These are phyloP conservation scores for Nasonia longicornis DNA, from an alignment of 1,140 invertebrate species.

Conservation along the genomic window DNA sequence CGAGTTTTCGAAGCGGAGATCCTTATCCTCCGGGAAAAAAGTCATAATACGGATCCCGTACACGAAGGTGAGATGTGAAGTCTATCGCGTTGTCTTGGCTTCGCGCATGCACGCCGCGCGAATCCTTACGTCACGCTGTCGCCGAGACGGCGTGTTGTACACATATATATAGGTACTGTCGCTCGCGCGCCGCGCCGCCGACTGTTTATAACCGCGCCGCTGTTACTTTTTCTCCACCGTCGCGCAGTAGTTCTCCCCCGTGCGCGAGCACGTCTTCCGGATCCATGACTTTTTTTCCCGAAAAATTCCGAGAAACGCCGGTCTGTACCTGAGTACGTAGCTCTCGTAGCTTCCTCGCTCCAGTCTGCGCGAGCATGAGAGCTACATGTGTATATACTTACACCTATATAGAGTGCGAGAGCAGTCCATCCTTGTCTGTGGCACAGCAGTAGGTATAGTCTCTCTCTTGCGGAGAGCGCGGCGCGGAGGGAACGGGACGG, in stretches of 20 bases:
- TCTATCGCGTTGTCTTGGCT: neutral
- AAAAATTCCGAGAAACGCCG: neutral
- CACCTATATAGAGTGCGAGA: neutral
- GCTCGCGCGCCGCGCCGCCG: too few species aligned
- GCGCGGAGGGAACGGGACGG: neutral
- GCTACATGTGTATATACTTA: too few species aligned
- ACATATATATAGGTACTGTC: too few species aligned
- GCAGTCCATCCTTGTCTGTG: neutral
- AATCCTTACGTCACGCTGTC: constrained; percentile 27
- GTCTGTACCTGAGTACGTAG: neutral
- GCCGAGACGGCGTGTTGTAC: neutral
- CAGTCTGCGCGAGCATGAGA: too few species aligned
- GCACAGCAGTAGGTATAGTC: neutral
- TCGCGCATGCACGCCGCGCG: neutral
- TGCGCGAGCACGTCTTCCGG: neutral
- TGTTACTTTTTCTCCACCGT: neutral
- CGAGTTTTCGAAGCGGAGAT: too few species aligned
- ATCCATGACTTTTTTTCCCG: neutral
- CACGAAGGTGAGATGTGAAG: too few species aligned
- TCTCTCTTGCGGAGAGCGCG: neutral
- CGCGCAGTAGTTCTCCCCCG: neutral
- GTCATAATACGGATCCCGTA: too few species aligned
- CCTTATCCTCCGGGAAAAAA: too few species aligned
- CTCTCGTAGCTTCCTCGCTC: too few species aligned
- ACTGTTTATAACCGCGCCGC: too few species aligned